Percentiles rank a stretch among this genome's conserved stretches.
phyloP scores from a whole-genome alignment of 2,113 vertebrate species.

The Gymnogyps californianus region DNA sequence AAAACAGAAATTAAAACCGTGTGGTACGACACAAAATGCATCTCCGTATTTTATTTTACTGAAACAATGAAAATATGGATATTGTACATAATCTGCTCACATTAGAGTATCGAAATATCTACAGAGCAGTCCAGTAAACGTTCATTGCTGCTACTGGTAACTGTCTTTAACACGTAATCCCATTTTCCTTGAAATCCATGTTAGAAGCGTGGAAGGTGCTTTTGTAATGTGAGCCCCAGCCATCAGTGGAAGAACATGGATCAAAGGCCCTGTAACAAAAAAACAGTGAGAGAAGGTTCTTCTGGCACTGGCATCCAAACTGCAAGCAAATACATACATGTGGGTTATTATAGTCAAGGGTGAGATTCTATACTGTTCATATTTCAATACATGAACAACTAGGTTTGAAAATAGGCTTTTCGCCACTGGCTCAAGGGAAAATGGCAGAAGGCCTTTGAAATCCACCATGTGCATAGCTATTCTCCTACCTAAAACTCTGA shows the following conservation, averaged over 20 bases:
- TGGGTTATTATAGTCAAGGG: background rate
- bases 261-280: background rate
- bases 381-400: background rate
- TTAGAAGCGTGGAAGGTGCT: background rate
- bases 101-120: background rate
- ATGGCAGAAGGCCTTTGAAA: background rate
- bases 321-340: background rate
- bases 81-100: background rate
- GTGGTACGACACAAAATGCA: background rate
- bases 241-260: background rate
- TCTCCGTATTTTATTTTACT: background rate
- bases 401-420: background rate
- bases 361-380: background rate
- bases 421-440: background rate
- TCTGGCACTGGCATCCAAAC: background rate
- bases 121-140: background rate
- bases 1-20: background rate
- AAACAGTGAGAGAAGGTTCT: background rate
- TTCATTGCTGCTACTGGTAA: background rate
- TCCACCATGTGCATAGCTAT: background rate
- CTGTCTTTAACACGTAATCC: background rate
- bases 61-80: background rate
- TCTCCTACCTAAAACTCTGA: background rate
- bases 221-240: background rate
- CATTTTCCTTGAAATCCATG: background rate